Base-by-base conservation (phyloP, 2,888 invertebrate species). In the Chesias legatella region DNA sequence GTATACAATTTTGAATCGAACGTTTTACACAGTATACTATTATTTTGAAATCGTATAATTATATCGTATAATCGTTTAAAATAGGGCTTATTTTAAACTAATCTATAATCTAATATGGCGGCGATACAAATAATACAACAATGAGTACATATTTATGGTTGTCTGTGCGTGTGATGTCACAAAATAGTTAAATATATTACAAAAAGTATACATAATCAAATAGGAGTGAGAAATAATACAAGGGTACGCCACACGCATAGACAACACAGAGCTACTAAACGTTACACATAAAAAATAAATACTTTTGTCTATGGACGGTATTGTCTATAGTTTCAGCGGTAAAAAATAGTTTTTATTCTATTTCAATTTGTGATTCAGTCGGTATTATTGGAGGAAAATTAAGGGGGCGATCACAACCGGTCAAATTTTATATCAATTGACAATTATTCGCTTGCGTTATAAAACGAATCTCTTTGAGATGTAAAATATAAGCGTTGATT, bases 291-390 rank as follows among this genome's bases (percentile, higher is more conserved):
- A 62, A 79, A 86, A 84, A 82, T 84, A 84, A 85, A 83, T 83
- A 80, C 67, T 69, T 68, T 68, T 75, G 72, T 77, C 74, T 79
- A 74, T 84, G 86, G 86, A 86, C 86, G 86, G 86, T 85, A 69
- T 78, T 73, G 64, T 68, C 76, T 76, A 73, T 58, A 52, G 48
- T 59, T 45, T 64, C 61, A 53, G 70, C 71, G 74, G 78, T 82
- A 79, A 71, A 83, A 79, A 79, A 79, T 79, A 80, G 72, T 79
- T 81, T 62, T 65, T 60, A 53, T 53, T 61, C 69, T 80, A 81
- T 82, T 79, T 80, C 81, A 65, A 66, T 59, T 43, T 58, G 55
- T 48, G 60, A 40, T 6, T 53, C 53, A 54, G 56, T 54, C 56
- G 33, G 51, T 46, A 41, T 40, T 33, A 38, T 37, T 48, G 48